A percentile compares a stretch with the other conserved stretches of the same genome.
phyloP scores from a whole-genome alignment of 2,888 invertebrate species.

The Drosophila niveifrons region DNA sequence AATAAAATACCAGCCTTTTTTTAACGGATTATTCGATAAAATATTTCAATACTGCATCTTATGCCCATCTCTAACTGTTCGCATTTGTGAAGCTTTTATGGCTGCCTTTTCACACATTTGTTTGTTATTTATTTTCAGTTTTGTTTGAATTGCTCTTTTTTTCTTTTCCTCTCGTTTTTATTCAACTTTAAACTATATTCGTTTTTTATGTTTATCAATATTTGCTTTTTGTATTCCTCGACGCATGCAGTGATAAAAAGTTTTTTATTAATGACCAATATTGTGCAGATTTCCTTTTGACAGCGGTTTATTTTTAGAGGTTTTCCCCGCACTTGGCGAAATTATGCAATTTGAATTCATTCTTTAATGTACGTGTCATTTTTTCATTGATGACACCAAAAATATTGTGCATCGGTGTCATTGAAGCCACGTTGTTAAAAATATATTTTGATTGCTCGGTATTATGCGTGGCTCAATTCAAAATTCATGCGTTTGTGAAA shows the following conservation, averaged over 20 bases:
- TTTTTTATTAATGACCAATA: constrained; percentile 79
- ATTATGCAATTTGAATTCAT: constrained; percentile 54
- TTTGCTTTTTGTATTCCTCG: constrained; percentile 62
- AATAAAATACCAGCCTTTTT: not conserved
- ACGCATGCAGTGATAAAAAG: constrained; percentile 41
- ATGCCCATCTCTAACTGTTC: constrained; percentile 41
- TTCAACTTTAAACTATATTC: constrained; percentile 46
- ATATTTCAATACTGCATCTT: constrained; percentile 9
- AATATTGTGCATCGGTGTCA: constrained; percentile 35
- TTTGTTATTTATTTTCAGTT: constrained; percentile 51
- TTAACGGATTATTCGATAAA: not conserved
- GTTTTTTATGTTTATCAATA: constrained; percentile 62
- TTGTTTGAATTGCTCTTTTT: constrained; percentile 40
- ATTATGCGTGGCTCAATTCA: constrained; percentile 59
- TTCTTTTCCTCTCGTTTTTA: constrained; percentile 10
- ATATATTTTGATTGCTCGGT: constrained; percentile 47
- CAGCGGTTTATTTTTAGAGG: constrained; percentile 59
- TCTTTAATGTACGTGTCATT: constrained; percentile 44
- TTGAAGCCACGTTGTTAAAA: constrained; percentile 38
- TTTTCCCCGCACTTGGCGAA: not conserved
- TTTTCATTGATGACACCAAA: constrained; percentile 24
- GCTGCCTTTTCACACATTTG: constrained; percentile 62
- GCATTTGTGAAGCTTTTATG: constrained; percentile 49
- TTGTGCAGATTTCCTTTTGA: constrained; percentile 73
- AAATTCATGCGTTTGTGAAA: constrained; percentile 39